These are phyloP conservation scores for Scotopteryx bipunctaria DNA, from an alignment of 2,888 invertebrate species.

Conservation along the genomic window DNA sequence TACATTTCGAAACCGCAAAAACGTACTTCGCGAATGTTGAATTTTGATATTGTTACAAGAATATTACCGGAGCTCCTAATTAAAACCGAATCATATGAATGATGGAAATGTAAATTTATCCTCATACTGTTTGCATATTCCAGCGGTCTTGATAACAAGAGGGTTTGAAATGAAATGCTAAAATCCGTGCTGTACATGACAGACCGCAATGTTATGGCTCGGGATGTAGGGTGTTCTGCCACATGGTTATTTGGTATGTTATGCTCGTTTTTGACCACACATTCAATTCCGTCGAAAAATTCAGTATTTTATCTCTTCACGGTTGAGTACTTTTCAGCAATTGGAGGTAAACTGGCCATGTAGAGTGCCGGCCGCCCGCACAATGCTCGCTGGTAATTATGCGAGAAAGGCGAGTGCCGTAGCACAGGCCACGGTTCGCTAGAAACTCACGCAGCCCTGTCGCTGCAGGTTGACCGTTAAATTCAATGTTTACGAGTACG, in stretches of 20 bases:
- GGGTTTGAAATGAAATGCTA: conserved; percentile 17
- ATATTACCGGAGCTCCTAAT: conserved; percentile 19
- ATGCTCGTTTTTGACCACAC: conserved; percentile 8
- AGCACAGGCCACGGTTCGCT: conserved; percentile 43
- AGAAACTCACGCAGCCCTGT: conserved; percentile 34
- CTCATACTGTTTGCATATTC: conserved; percentile 13
- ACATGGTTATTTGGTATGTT: background rate
- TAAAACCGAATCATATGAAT: conserved; percentile 13
- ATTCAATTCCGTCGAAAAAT: conserved; percentile 44
- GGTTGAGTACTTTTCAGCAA: conserved; percentile 60
- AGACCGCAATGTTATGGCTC: conserved; percentile 24
- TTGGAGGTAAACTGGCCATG: conserved; percentile 66
- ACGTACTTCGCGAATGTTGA: conserved; percentile 1
- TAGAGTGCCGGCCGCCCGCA: conserved; percentile 55
- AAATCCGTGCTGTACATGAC: conserved; percentile 17
- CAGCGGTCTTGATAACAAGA: conserved; percentile 18
- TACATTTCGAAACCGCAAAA: conserved; percentile 9
- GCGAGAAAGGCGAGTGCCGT: conserved; percentile 59
- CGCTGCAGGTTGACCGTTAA: conserved; percentile 32
- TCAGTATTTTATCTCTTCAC: conserved; percentile 56
- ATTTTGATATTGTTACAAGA: conserved; percentile 8
- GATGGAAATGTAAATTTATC: conserved; percentile 12
- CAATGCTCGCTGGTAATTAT: conserved; percentile 78
- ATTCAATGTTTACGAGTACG: conserved; percentile 26
- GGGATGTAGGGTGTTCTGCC: conserved; percentile 15